phyloP scores from a whole-genome alignment of 2,888 invertebrate genomes.

The Atherix ibis region DNA sequence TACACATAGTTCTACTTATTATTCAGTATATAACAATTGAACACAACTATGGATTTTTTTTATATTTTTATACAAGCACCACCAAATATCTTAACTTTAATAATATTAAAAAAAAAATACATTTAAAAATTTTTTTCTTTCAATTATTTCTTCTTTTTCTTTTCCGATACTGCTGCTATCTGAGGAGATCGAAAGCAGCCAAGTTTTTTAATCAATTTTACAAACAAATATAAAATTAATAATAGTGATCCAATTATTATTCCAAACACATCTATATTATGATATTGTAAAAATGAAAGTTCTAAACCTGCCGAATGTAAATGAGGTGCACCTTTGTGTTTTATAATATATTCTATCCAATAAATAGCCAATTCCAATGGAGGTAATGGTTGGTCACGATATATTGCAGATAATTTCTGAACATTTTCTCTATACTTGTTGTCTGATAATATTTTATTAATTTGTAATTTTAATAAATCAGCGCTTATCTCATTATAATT shows the following conservation, averaged over 20 bases:
- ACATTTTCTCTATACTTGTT: conserved; percentile 14
- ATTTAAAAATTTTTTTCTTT: too few species aligned
- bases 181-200: too few species aligned
- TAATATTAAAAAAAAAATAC: too few species aligned
- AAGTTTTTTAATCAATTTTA: too few species aligned
- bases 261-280: conserved; percentile 19
- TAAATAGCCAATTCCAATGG: conserved; percentile 24
- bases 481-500: conserved; percentile 15
- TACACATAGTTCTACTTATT: too few species aligned
- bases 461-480: conserved; percentile 13
- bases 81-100: too few species aligned
- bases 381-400: conserved; percentile 23
- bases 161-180: too few species aligned
- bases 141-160: too few species aligned
- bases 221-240: too few species aligned
- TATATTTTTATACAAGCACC: too few species aligned
- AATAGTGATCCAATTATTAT: conserved; percentile 13
- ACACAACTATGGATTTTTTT: too few species aligned
- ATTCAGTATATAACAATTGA: too few species aligned
- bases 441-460: conserved; percentile 16
- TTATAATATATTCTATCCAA: conserved; percentile 26
- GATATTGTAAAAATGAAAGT: conserved; percentile 18
- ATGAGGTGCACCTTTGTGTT: conserved; percentile 24
- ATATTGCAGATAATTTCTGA: conserved; percentile 17
- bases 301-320: conserved; percentile 23